Evolutionary conservation across 2,113 vertebrate species (phyloP).

Genomic region (Pelodiscus sinensis): DNA sequence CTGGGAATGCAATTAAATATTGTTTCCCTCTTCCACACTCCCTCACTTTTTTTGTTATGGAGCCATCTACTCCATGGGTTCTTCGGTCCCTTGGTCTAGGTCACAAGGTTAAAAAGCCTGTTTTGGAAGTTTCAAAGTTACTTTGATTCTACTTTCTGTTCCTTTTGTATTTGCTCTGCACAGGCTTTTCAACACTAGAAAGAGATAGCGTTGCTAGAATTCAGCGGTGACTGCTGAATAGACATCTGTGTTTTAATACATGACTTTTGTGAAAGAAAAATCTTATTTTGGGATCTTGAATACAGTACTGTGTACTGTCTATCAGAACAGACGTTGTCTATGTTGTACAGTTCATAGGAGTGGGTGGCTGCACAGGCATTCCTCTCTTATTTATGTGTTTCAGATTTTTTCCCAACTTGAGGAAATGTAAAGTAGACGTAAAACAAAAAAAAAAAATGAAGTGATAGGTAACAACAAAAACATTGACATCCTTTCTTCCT

Average conservation of each 20-base stretch:
- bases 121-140: slow-evolving; percentile 34
- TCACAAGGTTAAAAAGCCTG: slow-evolving; percentile 30
- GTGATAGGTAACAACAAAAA: not conserved
- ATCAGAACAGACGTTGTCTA: slow-evolving; percentile 51
- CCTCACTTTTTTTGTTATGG: not conserved
- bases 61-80: not conserved
- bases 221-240: slow-evolving; percentile 51
- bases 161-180: slow-evolving; percentile 5
- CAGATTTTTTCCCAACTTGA: not conserved
- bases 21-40: not conserved
- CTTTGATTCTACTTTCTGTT: slow-evolving; percentile 33
- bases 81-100: not conserved
- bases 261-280: slow-evolving; percentile 33
- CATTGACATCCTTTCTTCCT: not conserved
- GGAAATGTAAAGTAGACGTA: not conserved
- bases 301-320: slow-evolving; percentile 42
- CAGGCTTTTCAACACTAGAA: slow-evolving; percentile 17
- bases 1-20: not conserved
- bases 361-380: slow-evolving; percentile 32
- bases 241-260: slow-evolving; percentile 47
- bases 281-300: slow-evolving; percentile 58
- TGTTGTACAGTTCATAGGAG: slow-evolving; percentile 1
- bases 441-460: not conserved
- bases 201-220: slow-evolving; percentile 22
- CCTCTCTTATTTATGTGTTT: slow-evolving; percentile 2